Conservation (phyloP, 2,113 vertebrate genomes). For the Seriola aureovittata region DNA sequence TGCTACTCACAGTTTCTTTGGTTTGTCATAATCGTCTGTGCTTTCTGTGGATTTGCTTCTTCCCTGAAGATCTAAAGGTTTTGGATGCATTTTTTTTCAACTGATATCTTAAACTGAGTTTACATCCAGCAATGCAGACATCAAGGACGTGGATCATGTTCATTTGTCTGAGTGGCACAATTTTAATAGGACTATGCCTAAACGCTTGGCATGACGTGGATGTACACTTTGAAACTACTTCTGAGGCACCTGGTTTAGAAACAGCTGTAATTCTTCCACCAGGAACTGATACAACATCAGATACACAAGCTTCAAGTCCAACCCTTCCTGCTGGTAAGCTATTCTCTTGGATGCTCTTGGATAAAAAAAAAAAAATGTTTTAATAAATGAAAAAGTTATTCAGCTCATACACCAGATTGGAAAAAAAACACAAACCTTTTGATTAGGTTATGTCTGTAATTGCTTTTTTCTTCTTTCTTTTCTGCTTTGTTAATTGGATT, state of each 20-base stretch:
- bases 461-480: background rate
- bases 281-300: background rate
- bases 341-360: background rate
- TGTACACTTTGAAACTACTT: background rate
- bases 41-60: conserved; percentile 28
- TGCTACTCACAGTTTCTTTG: background rate
- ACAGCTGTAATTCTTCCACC: background rate
- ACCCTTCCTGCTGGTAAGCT: conserved; percentile 53
- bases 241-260: conserved; percentile 25
- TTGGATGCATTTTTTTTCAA: conserved; percentile 1
- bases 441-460: background rate
- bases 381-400: background rate
- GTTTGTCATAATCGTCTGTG: background rate
- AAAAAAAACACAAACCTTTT: background rate
- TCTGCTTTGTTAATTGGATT: background rate
- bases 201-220: background rate
- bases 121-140: conserved; percentile 40
- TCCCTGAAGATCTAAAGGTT: background rate
- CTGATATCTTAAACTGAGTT: background rate
- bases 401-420: background rate
- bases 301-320: background rate
- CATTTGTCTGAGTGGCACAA: conserved; percentile 40
- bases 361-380: background rate
- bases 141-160: conserved; percentile 37
- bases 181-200: conserved; percentile 28